A percentile compares a stretch with the other conserved stretches of the same genome.
These are phyloP conservation scores for Probaryconus sp. DNA, from an alignment of 1,140 invertebrate species.

Conservation along the genomic window DNA sequence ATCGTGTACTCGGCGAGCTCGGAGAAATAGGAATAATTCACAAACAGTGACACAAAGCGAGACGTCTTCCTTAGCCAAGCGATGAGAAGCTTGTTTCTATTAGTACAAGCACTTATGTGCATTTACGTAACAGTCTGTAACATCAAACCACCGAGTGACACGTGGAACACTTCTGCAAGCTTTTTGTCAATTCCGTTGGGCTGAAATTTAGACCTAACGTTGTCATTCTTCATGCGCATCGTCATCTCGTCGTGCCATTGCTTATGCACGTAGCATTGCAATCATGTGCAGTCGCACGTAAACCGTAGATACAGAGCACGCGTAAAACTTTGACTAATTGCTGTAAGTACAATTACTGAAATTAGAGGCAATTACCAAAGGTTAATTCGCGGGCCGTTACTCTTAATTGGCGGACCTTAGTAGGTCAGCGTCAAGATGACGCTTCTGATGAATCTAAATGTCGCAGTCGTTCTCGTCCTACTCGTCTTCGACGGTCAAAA, in stretches of 20 bases:
- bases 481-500: slow-evolving; percentile 8
- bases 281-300: slow-evolving; percentile 26
- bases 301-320: slow-evolving; percentile 46
- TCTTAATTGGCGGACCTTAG: slow-evolving; percentile 71
- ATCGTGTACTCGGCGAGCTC: too few species aligned
- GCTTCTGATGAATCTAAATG: slow-evolving; percentile 53
- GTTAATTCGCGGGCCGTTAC: slow-evolving; percentile 71
- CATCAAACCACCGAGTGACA: slow-evolving; percentile 46
- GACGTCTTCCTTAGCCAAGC: slow-evolving; percentile 42
- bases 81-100: slow-evolving; percentile 60
- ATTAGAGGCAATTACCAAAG: slow-evolving; percentile 71
- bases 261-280: slow-evolving; percentile 18
- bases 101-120: slow-evolving; percentile 53
- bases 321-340: slow-evolving; percentile 71
- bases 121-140: slow-evolving; percentile 57
- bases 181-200: slow-evolving; percentile 54
- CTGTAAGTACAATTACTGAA: slow-evolving; percentile 68
- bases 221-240: slow-evolving; percentile 30
- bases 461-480: slow-evolving; percentile 17
- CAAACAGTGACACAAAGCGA: slow-evolving; percentile 52
- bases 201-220: slow-evolving; percentile 41
- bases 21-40: slow-evolving; percentile 49
- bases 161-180: slow-evolving; percentile 29
- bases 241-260: slow-evolving; percentile 13
- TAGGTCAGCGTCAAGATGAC: slow-evolving; percentile 62